A percentile compares a stretch with the other conserved stretches of the same genome.
These are phyloP conservation scores for Stenopsyche tienmushanensis DNA, from an alignment of 1,140 invertebrate species.

Conservation along the genomic window DNA sequence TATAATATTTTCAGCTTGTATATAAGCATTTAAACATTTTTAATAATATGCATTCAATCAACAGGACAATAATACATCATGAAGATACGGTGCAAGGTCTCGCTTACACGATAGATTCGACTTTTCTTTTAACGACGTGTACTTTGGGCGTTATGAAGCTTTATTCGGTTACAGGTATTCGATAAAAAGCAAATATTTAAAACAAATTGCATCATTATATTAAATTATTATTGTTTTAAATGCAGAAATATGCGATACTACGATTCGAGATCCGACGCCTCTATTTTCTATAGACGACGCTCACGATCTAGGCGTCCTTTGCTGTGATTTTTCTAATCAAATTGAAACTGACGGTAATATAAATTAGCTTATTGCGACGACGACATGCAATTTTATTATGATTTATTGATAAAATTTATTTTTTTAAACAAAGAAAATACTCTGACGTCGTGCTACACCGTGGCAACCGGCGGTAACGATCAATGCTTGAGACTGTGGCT, in stretches of 20 bases:
- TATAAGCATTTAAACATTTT: background rate
- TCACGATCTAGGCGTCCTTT: conserved; percentile 74
- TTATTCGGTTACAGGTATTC: conserved; percentile 60
- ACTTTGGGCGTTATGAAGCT: conserved; percentile 65
- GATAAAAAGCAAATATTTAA: no score
- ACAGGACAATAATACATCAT: conserved; percentile 64
- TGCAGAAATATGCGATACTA: conserved; percentile 49
- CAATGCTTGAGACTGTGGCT: conserved; percentile 73
- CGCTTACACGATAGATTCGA: conserved; percentile 67
- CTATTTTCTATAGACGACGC: conserved; percentile 61
- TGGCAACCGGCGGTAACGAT: conserved; percentile 73
- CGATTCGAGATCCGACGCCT: conserved; percentile 45
- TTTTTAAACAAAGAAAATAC: conserved; percentile 21
- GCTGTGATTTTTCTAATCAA: conserved; percentile 61
- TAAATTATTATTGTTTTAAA: background rate
- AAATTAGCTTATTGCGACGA: background rate
- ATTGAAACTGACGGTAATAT: conserved; percentile 45
- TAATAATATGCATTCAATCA: conserved; percentile 33
- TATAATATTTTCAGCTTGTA: conserved; percentile 16
- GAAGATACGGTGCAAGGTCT: conserved; percentile 66
- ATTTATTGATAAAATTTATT: background rate
- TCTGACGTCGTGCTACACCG: conserved; percentile 50
- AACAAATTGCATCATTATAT: background rate
- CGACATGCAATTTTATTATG: background rate
- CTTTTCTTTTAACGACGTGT: conserved; percentile 66